Conservation (phyloP, 1,140 invertebrate genomes). For the Apis cerana region DNA sequence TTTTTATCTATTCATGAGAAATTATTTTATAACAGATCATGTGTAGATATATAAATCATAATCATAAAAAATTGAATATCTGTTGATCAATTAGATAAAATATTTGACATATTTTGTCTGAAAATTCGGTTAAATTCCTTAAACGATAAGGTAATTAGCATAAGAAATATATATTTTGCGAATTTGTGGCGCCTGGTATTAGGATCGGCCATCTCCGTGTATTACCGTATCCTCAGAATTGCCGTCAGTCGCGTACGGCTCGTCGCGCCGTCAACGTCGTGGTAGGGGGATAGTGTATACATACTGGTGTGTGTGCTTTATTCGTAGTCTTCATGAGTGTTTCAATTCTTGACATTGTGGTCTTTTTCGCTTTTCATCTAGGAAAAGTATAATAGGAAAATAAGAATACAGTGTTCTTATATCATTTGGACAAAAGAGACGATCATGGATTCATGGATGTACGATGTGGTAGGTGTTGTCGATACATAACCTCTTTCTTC, state of each 20-base stretch:
- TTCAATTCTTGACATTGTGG: not conserved
- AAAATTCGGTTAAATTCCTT: not conserved
- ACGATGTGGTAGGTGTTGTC: constrained; percentile 75
- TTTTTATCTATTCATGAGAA: not conserved
- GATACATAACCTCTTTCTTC: constrained; percentile 40
- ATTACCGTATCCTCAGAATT: constrained; percentile 58
- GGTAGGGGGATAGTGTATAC: constrained; percentile 9
- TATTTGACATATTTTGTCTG: not conserved
- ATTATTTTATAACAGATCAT: too few species aligned
- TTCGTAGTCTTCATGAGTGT: not conserved
- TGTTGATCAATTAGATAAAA: not conserved
- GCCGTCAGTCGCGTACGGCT: constrained; percentile 74
- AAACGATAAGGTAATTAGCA: constrained; percentile 24
- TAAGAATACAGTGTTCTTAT: not conserved
- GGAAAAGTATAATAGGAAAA: not conserved
- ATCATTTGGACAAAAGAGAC: constrained; percentile 12
- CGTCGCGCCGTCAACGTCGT: constrained; percentile 66
- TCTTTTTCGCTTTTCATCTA: not conserved
- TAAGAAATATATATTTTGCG: constrained; percentile 19
- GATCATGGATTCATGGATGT: constrained; percentile 79
- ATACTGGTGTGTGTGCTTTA: not conserved
- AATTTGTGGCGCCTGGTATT: constrained; percentile 15
- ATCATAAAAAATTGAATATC: not conserved
- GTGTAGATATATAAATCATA: too few species aligned
- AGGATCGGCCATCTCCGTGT: constrained; percentile 39